Conservation (phyloP, 2,113 vertebrate genomes). For the Garra rufa region DNA sequence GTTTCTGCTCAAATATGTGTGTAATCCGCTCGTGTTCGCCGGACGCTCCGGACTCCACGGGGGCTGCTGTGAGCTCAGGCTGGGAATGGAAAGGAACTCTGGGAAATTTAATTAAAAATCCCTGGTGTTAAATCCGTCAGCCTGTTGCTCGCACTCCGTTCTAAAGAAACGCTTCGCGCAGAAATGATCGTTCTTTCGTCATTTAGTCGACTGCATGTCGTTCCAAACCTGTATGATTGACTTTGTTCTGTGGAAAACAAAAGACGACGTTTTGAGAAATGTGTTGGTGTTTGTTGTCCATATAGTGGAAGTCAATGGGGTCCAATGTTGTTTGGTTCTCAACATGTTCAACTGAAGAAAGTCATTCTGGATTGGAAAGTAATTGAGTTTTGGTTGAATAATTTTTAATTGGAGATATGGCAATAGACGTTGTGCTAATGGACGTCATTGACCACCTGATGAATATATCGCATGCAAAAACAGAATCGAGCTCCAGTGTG, state of each 20-base stretch:
- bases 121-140: conserved; percentile 63
- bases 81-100: conserved; percentile 58
- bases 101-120: conserved; percentile 72
- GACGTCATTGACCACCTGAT: no score
- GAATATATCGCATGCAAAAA: no score
- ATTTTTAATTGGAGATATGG: no score
- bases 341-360: neutral
- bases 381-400: neutral
- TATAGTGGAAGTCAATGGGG: neutral
- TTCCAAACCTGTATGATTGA: neutral
- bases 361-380: neutral
- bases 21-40: neutral
- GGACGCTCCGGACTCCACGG: neutral
- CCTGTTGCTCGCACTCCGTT: neutral
- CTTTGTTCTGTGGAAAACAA: neutral
- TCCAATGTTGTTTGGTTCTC: neutral
- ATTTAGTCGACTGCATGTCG: neutral
- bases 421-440: no score
- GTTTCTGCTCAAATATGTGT: conserved; percentile 22
- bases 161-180: neutral
- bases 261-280: neutral
- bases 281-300: neutral
- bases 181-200: neutral
- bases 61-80: conserved; percentile 41
- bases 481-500: neutral